Conservation (phyloP, 92 coral and sea anemone genomes). For the Pocillopora meandrina region DNA sequence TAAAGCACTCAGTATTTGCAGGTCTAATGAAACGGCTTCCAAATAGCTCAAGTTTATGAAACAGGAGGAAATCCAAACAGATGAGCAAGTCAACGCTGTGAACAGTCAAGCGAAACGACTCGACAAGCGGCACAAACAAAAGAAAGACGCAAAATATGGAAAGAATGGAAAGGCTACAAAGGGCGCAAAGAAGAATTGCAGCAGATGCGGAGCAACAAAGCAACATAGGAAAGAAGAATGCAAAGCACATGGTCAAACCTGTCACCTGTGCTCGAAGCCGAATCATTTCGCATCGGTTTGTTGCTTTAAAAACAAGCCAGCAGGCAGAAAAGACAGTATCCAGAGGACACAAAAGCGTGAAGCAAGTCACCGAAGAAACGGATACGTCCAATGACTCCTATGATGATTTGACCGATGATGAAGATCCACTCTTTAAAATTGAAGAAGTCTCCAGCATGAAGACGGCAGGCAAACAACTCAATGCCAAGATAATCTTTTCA, state of each 20-base stretch:
- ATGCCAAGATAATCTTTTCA: neutral
- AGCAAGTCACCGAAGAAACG: neutral
- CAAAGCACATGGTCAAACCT: conserved; percentile 5
- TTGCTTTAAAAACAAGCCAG: neutral
- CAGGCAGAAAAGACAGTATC: neutral
- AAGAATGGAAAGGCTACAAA: neutral
- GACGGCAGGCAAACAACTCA: neutral
- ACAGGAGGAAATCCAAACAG: neutral
- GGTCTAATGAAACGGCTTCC: conserved; percentile 3
- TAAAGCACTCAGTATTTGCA: conserved; percentile 29
- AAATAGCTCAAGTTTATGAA: conserved; percentile 17
- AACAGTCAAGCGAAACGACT: conserved; percentile 14
- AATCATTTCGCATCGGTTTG: neutral
- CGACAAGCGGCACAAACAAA: neutral
- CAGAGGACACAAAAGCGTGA: neutral
- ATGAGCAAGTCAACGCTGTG: conserved; percentile 16
- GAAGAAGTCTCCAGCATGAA: neutral
- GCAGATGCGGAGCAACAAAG: conserved; percentile 24
- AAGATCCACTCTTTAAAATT: neutral
- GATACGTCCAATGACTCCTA: neutral
- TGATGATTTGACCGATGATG: neutral
- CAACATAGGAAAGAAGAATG: conserved; percentile 28
- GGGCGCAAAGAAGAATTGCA: neutral
- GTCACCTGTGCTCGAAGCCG: neutral
- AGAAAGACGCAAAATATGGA: neutral